These are phyloP conservation scores for Psettodes erumei DNA, from an alignment of 2,113 vertebrate genomes.

Conservation along the genomic window DNA sequence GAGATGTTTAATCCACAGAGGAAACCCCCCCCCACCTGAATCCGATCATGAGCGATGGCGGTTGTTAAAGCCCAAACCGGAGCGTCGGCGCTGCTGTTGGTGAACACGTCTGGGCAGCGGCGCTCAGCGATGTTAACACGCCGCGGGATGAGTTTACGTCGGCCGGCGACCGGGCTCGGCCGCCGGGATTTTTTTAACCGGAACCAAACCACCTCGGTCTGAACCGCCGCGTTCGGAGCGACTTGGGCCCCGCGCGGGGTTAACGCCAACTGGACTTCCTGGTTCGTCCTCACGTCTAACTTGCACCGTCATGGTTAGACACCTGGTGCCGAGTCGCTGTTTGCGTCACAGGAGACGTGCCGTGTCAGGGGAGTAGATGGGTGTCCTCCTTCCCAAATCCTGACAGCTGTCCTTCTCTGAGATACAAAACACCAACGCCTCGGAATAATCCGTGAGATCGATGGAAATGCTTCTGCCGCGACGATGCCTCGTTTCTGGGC, in stretches of 20 bases:
- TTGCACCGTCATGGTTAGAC: neutral
- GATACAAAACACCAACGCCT: neutral
- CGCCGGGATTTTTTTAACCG: too few relatives aligned
- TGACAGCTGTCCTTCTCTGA: constrained; percentile 4
- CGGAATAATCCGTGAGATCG: constrained; percentile 33
- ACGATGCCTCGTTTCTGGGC: constrained; percentile 22
- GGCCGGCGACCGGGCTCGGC: too few relatives aligned
- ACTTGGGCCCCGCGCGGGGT: too few relatives aligned
- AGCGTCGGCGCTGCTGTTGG: neutral
- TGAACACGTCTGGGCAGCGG: neutral
- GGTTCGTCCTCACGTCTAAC: neutral
- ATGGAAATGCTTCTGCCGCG: constrained; percentile 28
- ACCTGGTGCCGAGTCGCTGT: neutral
- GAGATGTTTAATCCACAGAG: too few relatives aligned
- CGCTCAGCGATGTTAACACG: too few relatives aligned
- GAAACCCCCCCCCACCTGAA: too few relatives aligned
- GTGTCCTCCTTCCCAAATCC: constrained; percentile 23
- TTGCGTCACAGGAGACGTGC: neutral
- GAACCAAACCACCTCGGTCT: too few relatives aligned
- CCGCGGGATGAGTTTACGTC: too few relatives aligned
- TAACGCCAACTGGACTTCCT: neutral
- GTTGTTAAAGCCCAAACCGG: too few relatives aligned
- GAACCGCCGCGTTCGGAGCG: too few relatives aligned
- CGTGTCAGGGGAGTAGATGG: too few relatives aligned
- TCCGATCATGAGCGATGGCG: too few relatives aligned